Evolutionary conservation across 2,113 vertebrate species (phyloP).

Genomic region (human (Homo sapiens)): GRCh38 chr6:105774501-105775000

Average conservation of each 20-base stretch:
- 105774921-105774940: not conserved
- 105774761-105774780: not conserved
- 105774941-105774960: not conserved
- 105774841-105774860: not conserved
- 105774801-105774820: not conserved
- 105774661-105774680: not conserved
- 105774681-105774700: not conserved
- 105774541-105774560: not conserved
- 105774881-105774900: not conserved
- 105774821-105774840: not conserved
- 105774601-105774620: not conserved
- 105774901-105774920: not conserved
- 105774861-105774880: not conserved
- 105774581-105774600: conserved; percentile 7
- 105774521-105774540: not conserved
- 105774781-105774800: not conserved
- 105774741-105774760: not conserved
- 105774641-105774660: not conserved
- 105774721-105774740: not conserved
- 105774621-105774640: not conserved
- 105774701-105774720: not conserved
- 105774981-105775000: not conserved
- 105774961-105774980: not conserved
- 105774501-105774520: conserved; percentile 11
- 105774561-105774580: not conserved